Conservation (phyloP, 2,113 vertebrate species). For the Malaclemys terrapin region DNA sequence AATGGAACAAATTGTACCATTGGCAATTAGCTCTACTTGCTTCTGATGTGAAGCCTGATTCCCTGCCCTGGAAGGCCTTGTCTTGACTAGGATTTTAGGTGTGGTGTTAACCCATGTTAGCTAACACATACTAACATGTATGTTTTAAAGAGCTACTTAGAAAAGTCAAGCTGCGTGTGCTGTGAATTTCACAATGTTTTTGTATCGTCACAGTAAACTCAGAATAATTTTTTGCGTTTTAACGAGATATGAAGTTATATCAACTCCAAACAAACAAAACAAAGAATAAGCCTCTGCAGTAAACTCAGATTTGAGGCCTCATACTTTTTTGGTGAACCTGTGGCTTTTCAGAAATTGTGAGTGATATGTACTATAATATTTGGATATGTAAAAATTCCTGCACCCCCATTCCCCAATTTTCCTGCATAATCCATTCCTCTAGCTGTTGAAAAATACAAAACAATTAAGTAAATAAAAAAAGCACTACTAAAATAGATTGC, state of each 20-base stretch:
- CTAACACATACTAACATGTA: background rate
- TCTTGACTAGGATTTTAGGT: background rate
- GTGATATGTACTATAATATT: background rate
- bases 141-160: background rate
- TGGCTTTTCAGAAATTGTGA: background rate
- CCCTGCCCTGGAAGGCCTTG: too few species aligned
- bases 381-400: background rate
- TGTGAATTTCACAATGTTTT: background rate
- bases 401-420: background rate
- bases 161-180: too few species aligned
- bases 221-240: background rate
- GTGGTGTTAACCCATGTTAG: background rate
- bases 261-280: background rate
- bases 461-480: background rate
- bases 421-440: background rate
- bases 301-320: background rate
- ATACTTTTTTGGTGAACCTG: background rate
- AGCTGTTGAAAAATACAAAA: background rate
- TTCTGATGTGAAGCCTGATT: background rate
- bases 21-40: background rate
- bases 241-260: background rate
- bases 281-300: background rate
- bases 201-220: background rate
- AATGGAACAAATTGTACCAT: background rate
- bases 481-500: background rate